These are phyloP conservation scores for Poeciliopsis prolifica DNA, from an alignment of 2,113 vertebrate genomes.

Conservation along the genomic window DNA sequence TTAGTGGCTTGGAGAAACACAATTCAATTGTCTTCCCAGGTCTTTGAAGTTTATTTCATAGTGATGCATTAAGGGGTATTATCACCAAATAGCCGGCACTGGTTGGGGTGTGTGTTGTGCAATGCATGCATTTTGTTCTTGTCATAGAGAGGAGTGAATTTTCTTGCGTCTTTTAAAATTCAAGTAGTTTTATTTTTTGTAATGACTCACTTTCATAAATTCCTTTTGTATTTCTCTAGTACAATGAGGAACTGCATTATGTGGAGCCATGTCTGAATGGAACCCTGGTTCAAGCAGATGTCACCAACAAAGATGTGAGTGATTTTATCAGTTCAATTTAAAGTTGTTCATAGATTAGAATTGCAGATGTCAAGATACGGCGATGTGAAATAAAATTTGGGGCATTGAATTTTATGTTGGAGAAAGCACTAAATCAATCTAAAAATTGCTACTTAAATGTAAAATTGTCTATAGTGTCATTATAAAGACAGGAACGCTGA, in stretches of 20 bases:
- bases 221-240: conserved; percentile 78
- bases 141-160: conserved; percentile 31
- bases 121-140: conserved; percentile 2
- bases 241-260: conserved; percentile 95
- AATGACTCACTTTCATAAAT: neutral
- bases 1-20: conserved; percentile 54
- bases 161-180: conserved; percentile 13
- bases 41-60: conserved; percentile 84
- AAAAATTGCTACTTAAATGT: no score
- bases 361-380: neutral
- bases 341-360: neutral
- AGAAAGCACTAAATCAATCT: no score
- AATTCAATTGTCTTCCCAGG: conserved; percentile 71
- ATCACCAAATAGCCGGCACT: conserved; percentile 76
- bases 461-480: neutral
- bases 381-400: neutral
- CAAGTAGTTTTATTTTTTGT: conserved; percentile 7
- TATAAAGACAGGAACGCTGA: neutral
- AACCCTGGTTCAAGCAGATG: conserved; percentile 95
- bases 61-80: conserved; percentile 85
- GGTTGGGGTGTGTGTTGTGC: conserved; percentile 18
- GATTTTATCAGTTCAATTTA: neutral
- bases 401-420: neutral
- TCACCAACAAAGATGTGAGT: conserved; percentile 97
- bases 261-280: conserved; percentile 96